phyloP scores from a whole-genome alignment of 37 sponge, comb jelly and placozoan genomes.

The Oopsacas minuta region DNA sequence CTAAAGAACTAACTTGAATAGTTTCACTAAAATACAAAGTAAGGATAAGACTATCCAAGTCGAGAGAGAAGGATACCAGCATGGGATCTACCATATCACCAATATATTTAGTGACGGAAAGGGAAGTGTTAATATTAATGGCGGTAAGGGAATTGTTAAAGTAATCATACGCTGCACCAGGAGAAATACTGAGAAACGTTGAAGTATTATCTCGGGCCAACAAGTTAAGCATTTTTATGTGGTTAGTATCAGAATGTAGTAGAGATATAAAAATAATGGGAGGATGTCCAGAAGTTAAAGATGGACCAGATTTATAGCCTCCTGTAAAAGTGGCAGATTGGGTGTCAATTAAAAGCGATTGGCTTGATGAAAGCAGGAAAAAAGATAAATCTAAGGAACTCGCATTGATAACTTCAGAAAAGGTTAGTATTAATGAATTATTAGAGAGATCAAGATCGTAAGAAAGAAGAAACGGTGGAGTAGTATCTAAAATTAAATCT shows the following conservation, averaged over 20 bases:
- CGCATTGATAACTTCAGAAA: conserved; percentile 51
- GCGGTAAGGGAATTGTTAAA: conserved; percentile 30
- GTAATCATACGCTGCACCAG: conserved; percentile 36
- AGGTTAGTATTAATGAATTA: conserved; percentile 42
- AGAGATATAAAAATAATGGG: conserved; percentile 43
- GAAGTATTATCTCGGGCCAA: conserved; percentile 40
- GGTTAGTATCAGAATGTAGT: conserved; percentile 38
- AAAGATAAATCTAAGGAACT: conserved; percentile 38
- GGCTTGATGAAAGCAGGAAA: conserved; percentile 29
- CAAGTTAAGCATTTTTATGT: conserved; percentile 37
- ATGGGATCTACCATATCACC: conserved; percentile 36
- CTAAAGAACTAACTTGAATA: conserved; percentile 45
- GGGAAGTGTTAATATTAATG: conserved; percentile 1
- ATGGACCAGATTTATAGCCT: conserved; percentile 40
- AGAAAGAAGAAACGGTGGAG: conserved; percentile 22
- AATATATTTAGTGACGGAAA: conserved; percentile 47
- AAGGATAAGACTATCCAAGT: conserved; percentile 46
- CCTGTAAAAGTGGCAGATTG: conserved; percentile 25
- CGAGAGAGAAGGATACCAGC: conserved; percentile 33
- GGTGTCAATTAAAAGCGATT: background rate
- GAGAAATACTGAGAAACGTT: conserved; percentile 42
- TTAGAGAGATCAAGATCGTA: conserved; percentile 48
- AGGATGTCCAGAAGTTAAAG: conserved; percentile 50
- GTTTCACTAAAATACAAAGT: conserved; percentile 59
- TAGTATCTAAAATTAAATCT: conserved; percentile 27